phyloP scores from a whole-genome alignment of 2,888 invertebrate genomes.

The Vannuccia rotundouncinata region DNA sequence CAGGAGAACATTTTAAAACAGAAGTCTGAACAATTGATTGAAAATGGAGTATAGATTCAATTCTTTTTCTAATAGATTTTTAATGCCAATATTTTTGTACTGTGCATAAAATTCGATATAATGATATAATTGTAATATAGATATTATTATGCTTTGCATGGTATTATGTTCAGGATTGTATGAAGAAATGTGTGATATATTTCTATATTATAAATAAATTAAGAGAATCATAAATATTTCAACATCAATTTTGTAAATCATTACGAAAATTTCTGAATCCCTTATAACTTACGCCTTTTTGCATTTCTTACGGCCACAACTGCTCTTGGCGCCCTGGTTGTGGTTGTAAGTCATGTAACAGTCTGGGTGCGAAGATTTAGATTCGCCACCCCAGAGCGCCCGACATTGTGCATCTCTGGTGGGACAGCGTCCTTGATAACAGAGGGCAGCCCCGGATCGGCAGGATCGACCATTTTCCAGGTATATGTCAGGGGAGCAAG shows the following conservation, averaged over 20 bases:
- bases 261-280: neutral
- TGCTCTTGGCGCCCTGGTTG: constrained; percentile 10
- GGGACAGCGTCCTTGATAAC: constrained; percentile 38
- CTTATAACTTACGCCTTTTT: neutral
- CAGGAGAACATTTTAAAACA: neutral
- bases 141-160: too few species aligned
- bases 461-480: constrained; percentile 38
- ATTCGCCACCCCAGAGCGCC: constrained; percentile 31
- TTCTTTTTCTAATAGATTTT: too few species aligned
- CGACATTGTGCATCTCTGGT: constrained; percentile 33
- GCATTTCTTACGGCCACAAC: constrained; percentile 32
- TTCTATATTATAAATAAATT: neutral
- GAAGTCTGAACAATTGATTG: too few species aligned
- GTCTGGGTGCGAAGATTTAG: constrained; percentile 32
- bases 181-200: too few species aligned
- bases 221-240: neutral
- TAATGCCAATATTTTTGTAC: too few species aligned
- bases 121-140: too few species aligned
- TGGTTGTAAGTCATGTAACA: constrained; percentile 29
- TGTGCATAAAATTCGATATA: too few species aligned
- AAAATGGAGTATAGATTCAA: too few species aligned
- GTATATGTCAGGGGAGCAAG: constrained; percentile 31
- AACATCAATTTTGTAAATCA: too few species aligned
- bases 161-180: too few species aligned
- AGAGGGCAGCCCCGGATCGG: constrained; percentile 28